These are phyloP conservation scores for Marmota monax DNA, from an alignment of 2,113 vertebrate species.

Conservation along the genomic window DNA sequence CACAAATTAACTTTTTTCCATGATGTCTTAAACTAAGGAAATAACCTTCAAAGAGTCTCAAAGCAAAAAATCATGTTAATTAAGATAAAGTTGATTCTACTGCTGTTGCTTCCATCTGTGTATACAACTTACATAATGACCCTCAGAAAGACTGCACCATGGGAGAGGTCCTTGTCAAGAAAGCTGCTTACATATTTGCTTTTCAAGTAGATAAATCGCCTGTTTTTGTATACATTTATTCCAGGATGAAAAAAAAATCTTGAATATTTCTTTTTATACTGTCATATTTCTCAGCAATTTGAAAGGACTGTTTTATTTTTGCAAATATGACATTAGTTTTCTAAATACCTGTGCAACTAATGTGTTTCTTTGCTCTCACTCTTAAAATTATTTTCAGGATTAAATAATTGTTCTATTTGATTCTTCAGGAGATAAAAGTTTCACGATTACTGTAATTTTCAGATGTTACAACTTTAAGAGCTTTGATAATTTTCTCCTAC, in stretches of 20 bases:
- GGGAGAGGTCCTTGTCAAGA: background rate
- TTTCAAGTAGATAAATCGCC: slow-evolving; percentile 16
- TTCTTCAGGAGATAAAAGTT: background rate
- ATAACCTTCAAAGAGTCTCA: background rate
- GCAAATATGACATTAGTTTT: background rate
- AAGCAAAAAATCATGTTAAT: background rate
- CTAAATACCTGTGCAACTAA: background rate
- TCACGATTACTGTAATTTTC: background rate
- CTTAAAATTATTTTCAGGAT: background rate
- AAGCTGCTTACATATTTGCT: background rate
- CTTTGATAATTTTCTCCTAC: background rate
- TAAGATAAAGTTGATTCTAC: background rate
- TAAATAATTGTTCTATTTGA: slow-evolving; percentile 13
- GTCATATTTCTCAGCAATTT: slow-evolving; percentile 27
- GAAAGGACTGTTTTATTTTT: slow-evolving; percentile 17
- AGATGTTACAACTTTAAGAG: background rate
- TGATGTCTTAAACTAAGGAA: background rate
- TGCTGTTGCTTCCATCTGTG: background rate
- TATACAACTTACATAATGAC: background rate
- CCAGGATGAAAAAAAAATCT: background rate
- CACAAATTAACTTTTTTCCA: background rate
- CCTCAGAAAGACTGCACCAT: background rate
- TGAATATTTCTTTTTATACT: slow-evolving; percentile 24
- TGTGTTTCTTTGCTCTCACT: background rate
- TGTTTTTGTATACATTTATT: slow-evolving; percentile 1